These are phyloP conservation scores for Tragelaphus scriptus DNA, from an alignment of 2,113 vertebrate genomes.

Conservation along the genomic window DNA sequence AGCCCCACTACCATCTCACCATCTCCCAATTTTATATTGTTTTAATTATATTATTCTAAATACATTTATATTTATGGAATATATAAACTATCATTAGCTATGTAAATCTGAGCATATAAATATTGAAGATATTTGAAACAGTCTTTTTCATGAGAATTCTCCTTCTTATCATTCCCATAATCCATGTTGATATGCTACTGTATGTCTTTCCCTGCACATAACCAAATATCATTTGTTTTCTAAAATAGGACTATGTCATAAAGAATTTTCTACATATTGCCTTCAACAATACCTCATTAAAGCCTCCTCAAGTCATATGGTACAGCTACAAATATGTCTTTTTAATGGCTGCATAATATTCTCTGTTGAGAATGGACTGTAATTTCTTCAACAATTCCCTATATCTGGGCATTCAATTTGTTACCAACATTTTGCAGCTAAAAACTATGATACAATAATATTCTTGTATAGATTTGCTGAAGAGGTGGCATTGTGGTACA, in stretches of 20 bases:
- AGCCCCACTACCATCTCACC: background rate
- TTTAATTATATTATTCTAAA: conserved; percentile 7
- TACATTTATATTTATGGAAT: background rate
- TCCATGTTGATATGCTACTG: background rate
- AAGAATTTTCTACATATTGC: background rate
- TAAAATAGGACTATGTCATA: background rate
- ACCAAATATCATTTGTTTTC: background rate
- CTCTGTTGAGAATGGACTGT: background rate
- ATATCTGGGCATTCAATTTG: background rate
- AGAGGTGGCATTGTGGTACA: background rate
- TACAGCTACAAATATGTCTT: background rate
- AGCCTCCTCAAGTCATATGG: background rate
- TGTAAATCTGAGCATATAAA: background rate
- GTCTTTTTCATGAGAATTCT: background rate
- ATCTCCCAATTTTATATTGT: background rate
- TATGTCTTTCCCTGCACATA: background rate
- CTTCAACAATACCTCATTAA: background rate
- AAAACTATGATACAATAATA: background rate
- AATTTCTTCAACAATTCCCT: background rate
- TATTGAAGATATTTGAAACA: background rate
- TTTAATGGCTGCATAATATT: background rate
- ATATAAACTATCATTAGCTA: background rate
- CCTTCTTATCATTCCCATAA: background rate
- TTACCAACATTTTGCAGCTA: background rate
- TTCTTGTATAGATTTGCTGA: background rate